Evolutionary conservation across 2,888 invertebrate genomes (phyloP).

Genomic region (Zaprionus bogoriensis): DNA sequence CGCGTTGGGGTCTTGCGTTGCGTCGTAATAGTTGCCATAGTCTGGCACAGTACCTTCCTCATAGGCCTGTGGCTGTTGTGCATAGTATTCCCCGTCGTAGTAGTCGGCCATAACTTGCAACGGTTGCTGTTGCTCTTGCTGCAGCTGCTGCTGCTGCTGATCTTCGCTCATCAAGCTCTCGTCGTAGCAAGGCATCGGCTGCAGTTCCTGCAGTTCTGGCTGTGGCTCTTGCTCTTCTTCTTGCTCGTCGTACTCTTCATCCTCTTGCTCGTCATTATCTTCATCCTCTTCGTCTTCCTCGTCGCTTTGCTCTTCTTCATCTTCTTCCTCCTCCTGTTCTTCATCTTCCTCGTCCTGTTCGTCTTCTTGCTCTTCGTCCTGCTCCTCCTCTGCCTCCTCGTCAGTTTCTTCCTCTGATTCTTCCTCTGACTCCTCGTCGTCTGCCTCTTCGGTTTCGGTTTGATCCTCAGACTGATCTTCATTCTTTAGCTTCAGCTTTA

Average conservation of each 20-base stretch:
- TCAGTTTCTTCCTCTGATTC: background rate
- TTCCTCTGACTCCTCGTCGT: background rate
- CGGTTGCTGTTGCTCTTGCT: background rate
- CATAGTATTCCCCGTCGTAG: background rate
- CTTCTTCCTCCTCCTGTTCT: background rate
- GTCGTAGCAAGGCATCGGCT: background rate
- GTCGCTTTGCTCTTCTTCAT: background rate
- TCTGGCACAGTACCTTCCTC: background rate
- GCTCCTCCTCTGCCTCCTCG: background rate
- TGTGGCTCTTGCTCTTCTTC: background rate
- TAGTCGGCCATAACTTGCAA: background rate
- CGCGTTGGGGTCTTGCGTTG: background rate
- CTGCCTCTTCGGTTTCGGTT: background rate
- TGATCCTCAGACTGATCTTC: background rate
- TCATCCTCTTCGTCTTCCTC: background rate
- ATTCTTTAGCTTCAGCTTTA: conserved; percentile 22
- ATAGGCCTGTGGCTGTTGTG: background rate
- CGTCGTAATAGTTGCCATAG: background rate
- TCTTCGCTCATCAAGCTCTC: background rate
- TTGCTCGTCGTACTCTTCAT: background rate
- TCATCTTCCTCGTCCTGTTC: background rate
- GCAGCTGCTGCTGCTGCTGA: background rate
- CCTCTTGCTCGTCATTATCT: background rate
- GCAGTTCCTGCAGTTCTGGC: background rate
- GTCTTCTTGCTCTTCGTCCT: background rate